Evolutionary conservation across 2,797 vertebrate genomes (phyloP).

Genomic region (Galaxias olidus): DNA sequence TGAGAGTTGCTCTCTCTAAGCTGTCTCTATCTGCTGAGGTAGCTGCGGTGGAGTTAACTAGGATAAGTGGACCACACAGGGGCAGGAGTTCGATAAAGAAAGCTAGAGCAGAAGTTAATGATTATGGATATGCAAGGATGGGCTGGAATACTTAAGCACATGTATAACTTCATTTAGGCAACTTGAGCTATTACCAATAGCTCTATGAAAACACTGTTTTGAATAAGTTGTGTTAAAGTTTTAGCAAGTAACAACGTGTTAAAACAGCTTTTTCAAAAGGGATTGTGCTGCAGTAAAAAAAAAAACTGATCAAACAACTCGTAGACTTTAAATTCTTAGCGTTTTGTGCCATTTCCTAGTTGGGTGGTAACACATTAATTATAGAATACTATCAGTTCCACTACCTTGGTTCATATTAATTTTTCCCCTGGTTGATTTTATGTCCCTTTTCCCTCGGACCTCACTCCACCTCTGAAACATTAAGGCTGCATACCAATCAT

Average conservation of each 20-base stretch:
- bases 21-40: slow-evolving; percentile 71
- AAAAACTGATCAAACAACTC: slow-evolving; percentile 34
- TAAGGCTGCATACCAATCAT: slow-evolving; percentile 73
- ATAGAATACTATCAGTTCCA: slow-evolving; percentile 78
- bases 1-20: background rate
- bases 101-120: slow-evolving; percentile 81
- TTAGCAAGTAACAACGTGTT: background rate
- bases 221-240: background rate
- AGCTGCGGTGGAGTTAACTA: slow-evolving; percentile 78
- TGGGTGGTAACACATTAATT: slow-evolving; percentile 64
- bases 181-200: background rate
- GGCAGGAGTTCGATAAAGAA: slow-evolving; percentile 78
- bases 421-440: slow-evolving; percentile 80
- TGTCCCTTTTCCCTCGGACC: slow-evolving; percentile 66
- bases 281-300: slow-evolving; percentile 23
- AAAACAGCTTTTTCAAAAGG: slow-evolving; percentile 30
- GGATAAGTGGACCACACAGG: slow-evolving; percentile 80
- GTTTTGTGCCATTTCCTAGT: slow-evolving; percentile 63
- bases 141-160: slow-evolving; percentile 70
- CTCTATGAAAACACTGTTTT: no score
- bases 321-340: slow-evolving; percentile 57
- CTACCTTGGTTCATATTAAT: slow-evolving; percentile 78
- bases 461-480: slow-evolving; percentile 71
- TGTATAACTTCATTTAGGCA: slow-evolving; percentile 43
- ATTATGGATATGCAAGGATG: slow-evolving; percentile 79